These are phyloP conservation scores for Xenopus laevis DNA, from an alignment of 2,113 vertebrate genomes.

Conservation along the genomic window DNA sequence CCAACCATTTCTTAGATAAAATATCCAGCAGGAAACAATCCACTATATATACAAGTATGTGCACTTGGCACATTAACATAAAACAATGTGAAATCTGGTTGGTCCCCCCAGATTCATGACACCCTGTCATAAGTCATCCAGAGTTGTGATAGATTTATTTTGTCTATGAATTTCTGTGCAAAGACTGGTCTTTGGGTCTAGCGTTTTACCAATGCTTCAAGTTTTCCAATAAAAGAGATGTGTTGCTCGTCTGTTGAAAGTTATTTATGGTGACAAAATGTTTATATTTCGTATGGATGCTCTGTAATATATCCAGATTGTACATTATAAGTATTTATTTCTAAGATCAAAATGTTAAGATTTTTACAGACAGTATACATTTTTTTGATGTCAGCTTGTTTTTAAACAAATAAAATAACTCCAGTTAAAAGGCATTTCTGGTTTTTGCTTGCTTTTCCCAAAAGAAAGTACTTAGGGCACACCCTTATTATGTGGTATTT, in stretches of 20 bases:
- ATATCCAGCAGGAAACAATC: no score
- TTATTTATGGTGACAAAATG: conserved; percentile 57
- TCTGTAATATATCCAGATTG: conserved; percentile 60
- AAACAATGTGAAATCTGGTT: no score
- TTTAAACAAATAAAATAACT: conserved; percentile 58
- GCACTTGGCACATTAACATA: no score
- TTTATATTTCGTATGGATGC: conserved; percentile 63
- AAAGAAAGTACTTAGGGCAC: no score
- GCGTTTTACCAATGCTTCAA: conserved; percentile 53
- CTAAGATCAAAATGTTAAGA: conserved; percentile 52
- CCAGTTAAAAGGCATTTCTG: background rate
- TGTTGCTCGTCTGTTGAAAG: conserved; percentile 53
- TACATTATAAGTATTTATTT: conserved; percentile 61
- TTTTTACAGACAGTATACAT: conserved; percentile 64
- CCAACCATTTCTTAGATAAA: no score
- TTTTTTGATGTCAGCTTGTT: conserved; percentile 71
- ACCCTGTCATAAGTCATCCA: no score
- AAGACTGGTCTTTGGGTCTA: conserved; percentile 52
- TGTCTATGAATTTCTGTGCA: conserved; percentile 45
- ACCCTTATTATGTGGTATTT: no score
- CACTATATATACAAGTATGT: no score
- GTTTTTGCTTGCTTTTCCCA: no score
- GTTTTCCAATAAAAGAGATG: conserved; percentile 45
- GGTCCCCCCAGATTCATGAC: conserved; percentile 14
- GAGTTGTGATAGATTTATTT: no score